phyloP scores from a whole-genome alignment of 2,113 vertebrate genomes.

The Orthonyx spaldingii region DNA sequence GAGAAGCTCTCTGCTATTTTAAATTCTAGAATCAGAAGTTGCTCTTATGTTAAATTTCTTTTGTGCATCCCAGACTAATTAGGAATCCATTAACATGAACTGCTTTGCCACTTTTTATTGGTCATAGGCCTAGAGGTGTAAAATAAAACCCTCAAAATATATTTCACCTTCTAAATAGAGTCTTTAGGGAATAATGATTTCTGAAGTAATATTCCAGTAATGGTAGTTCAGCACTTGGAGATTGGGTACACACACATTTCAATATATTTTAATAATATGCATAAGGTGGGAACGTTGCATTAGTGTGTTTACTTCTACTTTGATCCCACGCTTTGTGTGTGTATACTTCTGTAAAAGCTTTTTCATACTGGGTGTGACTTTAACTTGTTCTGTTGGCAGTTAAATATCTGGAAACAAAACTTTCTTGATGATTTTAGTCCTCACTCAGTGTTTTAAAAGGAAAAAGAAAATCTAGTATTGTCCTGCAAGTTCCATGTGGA shows the following conservation, averaged over 20 bases:
- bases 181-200: neutral
- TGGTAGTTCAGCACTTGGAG: neutral
- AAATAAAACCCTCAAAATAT: neutral
- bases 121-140: neutral
- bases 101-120: slow-evolving; percentile 22
- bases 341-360: neutral
- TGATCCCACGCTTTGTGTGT: neutral
- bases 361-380: neutral
- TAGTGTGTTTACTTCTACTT: neutral
- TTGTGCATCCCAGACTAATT: slow-evolving; percentile 30
- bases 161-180: neutral
- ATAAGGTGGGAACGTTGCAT: neutral
- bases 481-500: neutral
- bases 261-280: neutral
- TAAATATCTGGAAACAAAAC: neutral
- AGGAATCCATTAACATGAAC: slow-evolving; percentile 11
- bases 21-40: neutral
- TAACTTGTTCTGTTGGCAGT: neutral
- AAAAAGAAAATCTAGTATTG: neutral
- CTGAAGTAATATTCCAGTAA: neutral
- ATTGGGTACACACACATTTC: neutral
- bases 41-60: neutral
- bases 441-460: neutral
- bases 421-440: neutral
- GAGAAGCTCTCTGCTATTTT: slow-evolving; percentile 10